Base-by-base conservation (phyloP, 2,113 vertebrate genomes). In the Sander lucioperca region DNA sequence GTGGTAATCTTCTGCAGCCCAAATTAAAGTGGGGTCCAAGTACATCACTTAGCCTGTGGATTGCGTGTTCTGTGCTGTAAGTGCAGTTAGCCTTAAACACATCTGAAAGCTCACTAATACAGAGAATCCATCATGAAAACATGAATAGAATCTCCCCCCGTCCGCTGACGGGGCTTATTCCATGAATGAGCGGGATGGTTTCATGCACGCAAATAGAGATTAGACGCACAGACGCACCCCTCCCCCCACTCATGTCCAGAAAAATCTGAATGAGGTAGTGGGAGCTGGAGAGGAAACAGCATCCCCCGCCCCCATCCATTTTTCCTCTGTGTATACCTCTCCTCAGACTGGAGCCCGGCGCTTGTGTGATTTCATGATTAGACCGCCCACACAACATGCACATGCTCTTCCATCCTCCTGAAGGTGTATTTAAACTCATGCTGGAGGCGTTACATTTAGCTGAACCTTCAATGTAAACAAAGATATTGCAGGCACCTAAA, bases 221-320 rank as follows among this genome's bases (percentile, higher is more conserved):
- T 11, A 83, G 82, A 85, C 64, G 51, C 63, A 79, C 53, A 68
- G 82, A 84, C 65, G 77, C 82, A 14, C 83, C 80, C 85, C 78
- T 80, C 88, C 79, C 77, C 81, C 80, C 33, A 74, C 77, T 91
- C 80, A 62, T 88, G 84, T 95, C 88, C 80, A 78, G 76, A 88
- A 84, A 89, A 88, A 93, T 93, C 86, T 82, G 83, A 93, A 93
- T 90, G 88, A 95, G 85, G 68, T 56, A 81, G 77, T 30, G 48
- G 59, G 75, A 72, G 82, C 59, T 81, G 66, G 23, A 74, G 81
- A 89, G 89, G 64, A 84, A 80, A 85, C 65, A 13, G 79, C 74
- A 75, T 63, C 50, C 73, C 76, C 70, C 54, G 59, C 33, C 62
- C 36, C 11, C 63, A 58, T 86, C 45, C 70, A 48, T 62, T 66